Conservation (phyloP, 2,888 invertebrate species). For the Erebia ligea region DNA sequence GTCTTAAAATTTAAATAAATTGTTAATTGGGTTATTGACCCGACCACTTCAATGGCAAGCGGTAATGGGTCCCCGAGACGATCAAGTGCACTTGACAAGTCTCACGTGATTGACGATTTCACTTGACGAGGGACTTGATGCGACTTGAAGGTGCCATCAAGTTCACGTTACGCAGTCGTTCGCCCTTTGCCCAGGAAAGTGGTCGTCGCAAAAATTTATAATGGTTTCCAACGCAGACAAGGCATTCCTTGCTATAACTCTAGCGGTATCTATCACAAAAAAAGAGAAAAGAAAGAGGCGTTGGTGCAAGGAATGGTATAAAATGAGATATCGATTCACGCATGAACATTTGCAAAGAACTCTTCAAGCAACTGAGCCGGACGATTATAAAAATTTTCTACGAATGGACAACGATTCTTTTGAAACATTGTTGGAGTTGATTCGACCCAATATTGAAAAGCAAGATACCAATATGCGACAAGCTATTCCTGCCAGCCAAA, state of each 20-base stretch:
- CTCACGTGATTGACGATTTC: neutral
- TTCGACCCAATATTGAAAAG: no score
- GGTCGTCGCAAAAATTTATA: neutral
- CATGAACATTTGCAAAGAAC: neutral
- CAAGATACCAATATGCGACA: no score
- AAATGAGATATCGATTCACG: neutral
- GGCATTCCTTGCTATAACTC: conserved; percentile 1
- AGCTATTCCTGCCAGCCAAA: no score
- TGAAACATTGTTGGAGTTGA: no score
- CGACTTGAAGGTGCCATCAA: neutral
- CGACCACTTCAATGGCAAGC: no score
- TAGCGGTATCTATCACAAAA: conserved; percentile 1
- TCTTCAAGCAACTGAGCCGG: conserved; percentile 1
- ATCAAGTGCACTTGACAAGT: conserved; percentile 1
- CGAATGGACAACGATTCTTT: neutral
- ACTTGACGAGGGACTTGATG: neutral
- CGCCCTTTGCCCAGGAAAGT: neutral
- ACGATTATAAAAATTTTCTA: neutral
- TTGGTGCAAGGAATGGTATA: neutral
- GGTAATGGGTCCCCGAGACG: neutral
- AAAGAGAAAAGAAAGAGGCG: conserved; percentile 1
- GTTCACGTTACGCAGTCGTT: neutral
- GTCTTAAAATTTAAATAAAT: no score
- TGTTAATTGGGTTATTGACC: no score
- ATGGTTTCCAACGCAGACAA: neutral